Evolutionary conservation across 2,888 invertebrate genomes (phyloP).

Genomic region (Aethes cnicana): DNA sequence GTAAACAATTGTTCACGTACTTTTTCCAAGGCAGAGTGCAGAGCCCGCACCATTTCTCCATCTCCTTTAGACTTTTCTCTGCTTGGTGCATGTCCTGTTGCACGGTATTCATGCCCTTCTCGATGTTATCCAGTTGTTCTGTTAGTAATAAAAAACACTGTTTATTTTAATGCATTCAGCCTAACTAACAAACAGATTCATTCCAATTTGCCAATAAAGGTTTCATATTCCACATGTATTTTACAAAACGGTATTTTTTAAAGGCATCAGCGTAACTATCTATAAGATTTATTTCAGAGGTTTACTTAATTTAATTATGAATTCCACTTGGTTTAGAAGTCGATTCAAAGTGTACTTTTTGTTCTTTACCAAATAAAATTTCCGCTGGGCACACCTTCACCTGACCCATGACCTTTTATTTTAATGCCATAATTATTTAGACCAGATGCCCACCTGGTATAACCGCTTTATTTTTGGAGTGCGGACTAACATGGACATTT

Average conservation of each 20-base stretch:
- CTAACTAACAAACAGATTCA: neutral
- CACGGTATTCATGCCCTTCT: constrained; percentile 98
- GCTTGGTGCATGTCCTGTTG: constrained; percentile 98
- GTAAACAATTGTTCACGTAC: constrained; percentile 75
- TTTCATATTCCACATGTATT: no score
- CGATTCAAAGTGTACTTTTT: no score
- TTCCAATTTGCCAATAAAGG: no score
- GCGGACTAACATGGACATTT: no score
- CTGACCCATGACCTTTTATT: no score
- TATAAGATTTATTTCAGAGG: neutral
- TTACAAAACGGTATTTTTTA: neutral
- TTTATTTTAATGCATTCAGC: neutral
- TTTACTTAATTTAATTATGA: no score
- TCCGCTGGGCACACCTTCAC: no score
- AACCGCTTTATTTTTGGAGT: no score
- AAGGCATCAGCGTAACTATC: constrained; percentile 7
- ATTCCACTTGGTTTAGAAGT: no score
- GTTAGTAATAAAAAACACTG: constrained; percentile 8
- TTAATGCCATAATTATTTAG: no score
- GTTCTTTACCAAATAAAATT: no score
- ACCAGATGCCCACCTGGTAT: no score
- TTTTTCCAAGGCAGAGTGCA: constrained; percentile 97
- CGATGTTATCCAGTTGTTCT: constrained; percentile 98
- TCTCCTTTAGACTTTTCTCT: constrained; percentile 96
- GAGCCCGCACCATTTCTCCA: constrained; percentile 98